These are phyloP conservation scores for Ginglymostoma cirratum DNA, from an alignment of 2,113 vertebrate species.

Conservation along the genomic window DNA sequence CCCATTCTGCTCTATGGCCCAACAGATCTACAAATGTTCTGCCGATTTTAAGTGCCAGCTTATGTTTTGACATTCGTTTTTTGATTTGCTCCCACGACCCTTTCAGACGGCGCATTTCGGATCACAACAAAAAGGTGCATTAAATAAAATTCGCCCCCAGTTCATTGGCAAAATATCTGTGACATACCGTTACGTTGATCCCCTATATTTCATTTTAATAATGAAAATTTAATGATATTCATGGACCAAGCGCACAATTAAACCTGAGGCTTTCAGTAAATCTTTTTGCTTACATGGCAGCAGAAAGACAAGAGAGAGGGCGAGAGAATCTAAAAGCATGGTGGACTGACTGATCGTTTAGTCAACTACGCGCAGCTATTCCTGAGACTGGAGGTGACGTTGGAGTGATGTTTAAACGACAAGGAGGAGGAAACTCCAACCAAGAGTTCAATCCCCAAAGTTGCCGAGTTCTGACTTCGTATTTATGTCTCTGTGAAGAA, in stretches of 20 bases:
- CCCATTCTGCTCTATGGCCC: too few species aligned
- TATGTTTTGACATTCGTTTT: not conserved
- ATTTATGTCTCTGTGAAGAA: too few species aligned
- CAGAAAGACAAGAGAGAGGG: not conserved
- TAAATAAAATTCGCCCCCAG: not conserved
- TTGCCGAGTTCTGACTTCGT: too few species aligned
- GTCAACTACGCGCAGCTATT: too few species aligned
- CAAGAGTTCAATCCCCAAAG: too few species aligned
- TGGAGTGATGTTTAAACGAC: not conserved
- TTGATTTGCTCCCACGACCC: not conserved
- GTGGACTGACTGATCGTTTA: not conserved
- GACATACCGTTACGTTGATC: not conserved
- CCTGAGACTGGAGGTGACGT: not conserved
- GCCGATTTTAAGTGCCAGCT: not conserved
- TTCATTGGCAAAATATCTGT: not conserved
- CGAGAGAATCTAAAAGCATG: not conserved
- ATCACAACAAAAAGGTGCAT: not conserved
- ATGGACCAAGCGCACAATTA: not conserved
- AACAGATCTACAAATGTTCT: not conserved
- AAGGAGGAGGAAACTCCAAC: not conserved
- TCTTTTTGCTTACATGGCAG: not conserved
- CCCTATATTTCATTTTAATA: not conserved
- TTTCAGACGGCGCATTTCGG: not conserved
- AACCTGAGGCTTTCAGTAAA: not conserved
- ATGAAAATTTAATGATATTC: not conserved